phyloP scores from a whole-genome alignment of 2,888 invertebrate species.

The Eupithecia tripunctaria region DNA sequence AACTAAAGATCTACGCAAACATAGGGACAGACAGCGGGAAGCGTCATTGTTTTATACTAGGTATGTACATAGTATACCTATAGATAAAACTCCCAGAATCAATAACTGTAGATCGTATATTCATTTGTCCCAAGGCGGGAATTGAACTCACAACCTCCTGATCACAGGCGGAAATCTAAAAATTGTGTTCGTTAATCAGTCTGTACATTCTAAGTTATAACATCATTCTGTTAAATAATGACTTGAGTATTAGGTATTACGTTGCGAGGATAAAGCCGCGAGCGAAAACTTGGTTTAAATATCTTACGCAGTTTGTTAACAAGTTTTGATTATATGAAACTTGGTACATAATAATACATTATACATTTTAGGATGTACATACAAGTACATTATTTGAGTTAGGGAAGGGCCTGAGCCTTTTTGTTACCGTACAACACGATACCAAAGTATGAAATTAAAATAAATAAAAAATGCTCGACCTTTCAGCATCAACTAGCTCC shows the following conservation, averaged over 20 bases:
- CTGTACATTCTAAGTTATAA: not conserved
- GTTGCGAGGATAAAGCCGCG: constrained; percentile 25
- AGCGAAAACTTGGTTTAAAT: constrained; percentile 47
- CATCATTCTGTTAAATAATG: not conserved
- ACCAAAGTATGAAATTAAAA: not conserved
- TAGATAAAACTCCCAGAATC: too few species aligned
- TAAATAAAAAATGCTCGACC: too few species aligned
- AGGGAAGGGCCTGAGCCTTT: not conserved
- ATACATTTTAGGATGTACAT: not conserved
- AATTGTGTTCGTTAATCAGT: not conserved
- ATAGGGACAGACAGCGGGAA: too few species aligned
- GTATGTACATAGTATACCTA: too few species aligned
- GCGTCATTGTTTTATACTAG: too few species aligned
- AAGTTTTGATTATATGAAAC: constrained; percentile 47
- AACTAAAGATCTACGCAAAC: too few species aligned
- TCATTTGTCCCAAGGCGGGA: not conserved
- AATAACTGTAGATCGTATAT: too few species aligned
- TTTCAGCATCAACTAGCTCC: too few species aligned
- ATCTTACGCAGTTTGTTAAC: constrained; percentile 53
- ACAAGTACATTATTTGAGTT: not conserved
- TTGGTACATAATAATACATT: too few species aligned
- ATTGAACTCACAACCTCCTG: too few species aligned
- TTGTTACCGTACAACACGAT: not conserved
- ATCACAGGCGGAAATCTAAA: not conserved
- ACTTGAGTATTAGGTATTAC: not conserved